Conservation (phyloP, 1,140 invertebrate genomes). For the Euura lappo region DNA sequence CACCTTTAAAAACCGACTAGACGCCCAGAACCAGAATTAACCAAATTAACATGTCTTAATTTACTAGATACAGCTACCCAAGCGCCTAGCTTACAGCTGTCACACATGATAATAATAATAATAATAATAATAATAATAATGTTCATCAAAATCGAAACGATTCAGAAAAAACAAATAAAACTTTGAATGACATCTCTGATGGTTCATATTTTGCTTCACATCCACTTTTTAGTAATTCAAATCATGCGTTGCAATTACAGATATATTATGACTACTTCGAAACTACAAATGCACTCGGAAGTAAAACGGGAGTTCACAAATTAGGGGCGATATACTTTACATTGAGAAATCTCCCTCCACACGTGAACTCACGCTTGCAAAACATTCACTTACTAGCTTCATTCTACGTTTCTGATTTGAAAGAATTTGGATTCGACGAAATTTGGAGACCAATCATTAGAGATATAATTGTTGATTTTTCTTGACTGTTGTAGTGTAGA, state of each 20-base stretch:
- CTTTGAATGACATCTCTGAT: not conserved
- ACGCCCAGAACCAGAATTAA: no score
- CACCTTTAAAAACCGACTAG: no score
- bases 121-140: no score
- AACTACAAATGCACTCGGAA: constrained; percentile 17
- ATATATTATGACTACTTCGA: constrained; percentile 26
- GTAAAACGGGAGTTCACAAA: constrained; percentile 23
- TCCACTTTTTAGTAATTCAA: not conserved
- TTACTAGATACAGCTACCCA: no score
- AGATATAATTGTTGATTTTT: no score
- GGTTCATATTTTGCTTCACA: not conserved
- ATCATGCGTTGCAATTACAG: constrained; percentile 13
- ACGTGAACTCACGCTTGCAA: constrained; percentile 17
- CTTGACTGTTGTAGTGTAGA: no score
- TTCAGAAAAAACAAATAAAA: not conserved
- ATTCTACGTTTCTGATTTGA: constrained; percentile 15
- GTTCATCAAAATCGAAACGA: not conserved
- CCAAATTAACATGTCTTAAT: no score
- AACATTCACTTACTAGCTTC: constrained; percentile 15
- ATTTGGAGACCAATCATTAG: constrained; percentile 18
- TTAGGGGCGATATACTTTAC: constrained; percentile 21
- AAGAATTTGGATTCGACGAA: constrained; percentile 17
- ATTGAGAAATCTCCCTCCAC: constrained; percentile 20
- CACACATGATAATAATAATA: no score
- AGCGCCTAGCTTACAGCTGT: no score